Percentiles rank a stretch among this genome's conserved stretches.
Conservation (phyloP, 2,888 invertebrate genomes). For the Drosophila putrida region DNA sequence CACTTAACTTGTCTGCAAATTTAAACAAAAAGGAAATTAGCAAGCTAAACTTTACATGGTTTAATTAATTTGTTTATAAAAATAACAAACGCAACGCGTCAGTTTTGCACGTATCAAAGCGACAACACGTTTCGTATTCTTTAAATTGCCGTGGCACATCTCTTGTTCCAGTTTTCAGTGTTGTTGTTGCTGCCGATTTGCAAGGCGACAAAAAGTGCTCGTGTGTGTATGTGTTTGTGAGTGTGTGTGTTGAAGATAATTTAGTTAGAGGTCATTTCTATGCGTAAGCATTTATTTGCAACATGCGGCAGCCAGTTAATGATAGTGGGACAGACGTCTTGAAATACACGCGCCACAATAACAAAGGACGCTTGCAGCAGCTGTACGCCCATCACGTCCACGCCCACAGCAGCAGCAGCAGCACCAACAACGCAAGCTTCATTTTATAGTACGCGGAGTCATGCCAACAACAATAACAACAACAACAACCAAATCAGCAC, state of each 20-base stretch:
- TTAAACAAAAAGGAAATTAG: conserved; percentile 71
- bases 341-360: conserved; percentile 32
- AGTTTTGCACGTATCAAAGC: conserved; percentile 41
- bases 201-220: conserved; percentile 51
- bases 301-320: conserved; percentile 69
- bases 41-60: conserved; percentile 38
- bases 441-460: conserved; percentile 71
- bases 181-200: conserved; percentile 55
- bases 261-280: conserved; percentile 66
- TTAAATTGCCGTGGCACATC: conserved; percentile 4
- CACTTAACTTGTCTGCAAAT: conserved; percentile 67
- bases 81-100: conserved; percentile 43
- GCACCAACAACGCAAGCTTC: conserved; percentile 32
- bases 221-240: conserved; percentile 31
- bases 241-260: conserved; percentile 52
- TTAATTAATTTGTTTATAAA: conserved; percentile 23
- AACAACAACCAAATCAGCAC: conserved; percentile 47
- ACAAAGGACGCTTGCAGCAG: conserved; percentile 63
- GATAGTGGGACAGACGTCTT: conserved; percentile 42
- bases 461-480: conserved; percentile 69
- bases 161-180: conserved; percentile 14
- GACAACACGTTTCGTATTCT: conserved; percentile 32
- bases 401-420: conserved; percentile 42
- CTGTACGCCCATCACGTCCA: conserved; percentile 52
- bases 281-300: conserved; percentile 67